A percentile compares a stretch with the other conserved stretches of the same genome.
phyloP scores from a whole-genome alignment of 2,888 invertebrate genomes.

The Synergus itoensis region DNA sequence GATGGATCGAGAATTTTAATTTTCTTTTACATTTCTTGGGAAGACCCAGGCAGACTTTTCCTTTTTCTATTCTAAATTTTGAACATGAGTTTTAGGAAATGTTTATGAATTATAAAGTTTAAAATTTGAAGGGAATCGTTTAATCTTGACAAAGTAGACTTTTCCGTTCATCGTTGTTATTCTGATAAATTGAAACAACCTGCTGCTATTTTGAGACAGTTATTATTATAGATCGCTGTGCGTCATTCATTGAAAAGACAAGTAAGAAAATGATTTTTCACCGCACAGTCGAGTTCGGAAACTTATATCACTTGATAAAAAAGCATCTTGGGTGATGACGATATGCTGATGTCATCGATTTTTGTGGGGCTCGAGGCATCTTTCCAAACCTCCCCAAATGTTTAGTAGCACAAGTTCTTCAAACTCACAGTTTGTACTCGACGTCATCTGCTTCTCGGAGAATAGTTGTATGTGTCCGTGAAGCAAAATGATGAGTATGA shows the following conservation, averaged over 20 bases:
- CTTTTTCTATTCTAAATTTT: not conserved
- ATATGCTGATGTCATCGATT: constrained; percentile 61
- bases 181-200: not conserved
- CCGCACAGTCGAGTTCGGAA: constrained; percentile 1
- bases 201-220: not conserved
- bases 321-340: constrained; percentile 15
- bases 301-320: constrained; percentile 46
- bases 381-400: constrained; percentile 15
- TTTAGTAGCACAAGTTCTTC: constrained; percentile 29
- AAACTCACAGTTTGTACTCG: constrained; percentile 6
- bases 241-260: constrained; percentile 1
- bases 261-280: not conserved
- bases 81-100: not conserved
- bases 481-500: not conserved
- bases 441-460: not conserved
- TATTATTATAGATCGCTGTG: constrained; percentile 7
- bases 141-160: not conserved
- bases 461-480: constrained; percentile 21
- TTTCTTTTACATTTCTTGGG: constrained; percentile 4
- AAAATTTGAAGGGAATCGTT: not conserved
- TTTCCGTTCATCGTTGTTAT: not conserved
- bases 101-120: no score
- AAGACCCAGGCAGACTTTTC: not conserved
- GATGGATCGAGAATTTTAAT: not conserved
- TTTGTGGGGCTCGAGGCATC: constrained; percentile 40